Base-by-base conservation (phyloP, 2,797 vertebrate species). In the Pitangus sulphuratus region DNA sequence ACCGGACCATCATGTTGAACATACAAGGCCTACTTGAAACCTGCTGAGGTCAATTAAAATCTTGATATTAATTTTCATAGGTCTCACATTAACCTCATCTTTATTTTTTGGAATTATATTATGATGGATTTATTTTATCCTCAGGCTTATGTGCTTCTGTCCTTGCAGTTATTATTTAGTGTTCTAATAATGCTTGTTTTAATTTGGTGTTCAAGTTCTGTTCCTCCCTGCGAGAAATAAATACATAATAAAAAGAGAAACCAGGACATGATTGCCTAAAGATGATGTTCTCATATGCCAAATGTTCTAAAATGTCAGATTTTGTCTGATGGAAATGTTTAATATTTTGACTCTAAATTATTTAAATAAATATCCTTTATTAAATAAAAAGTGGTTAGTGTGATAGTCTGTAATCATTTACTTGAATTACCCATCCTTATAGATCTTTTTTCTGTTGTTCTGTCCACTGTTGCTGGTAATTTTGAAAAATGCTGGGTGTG, bases 31-130 rank as follows among this genome's bases (percentile, higher is more conserved):
- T 71, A 53, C 42, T 25, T 91, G 85, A 89, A 93, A 72, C 57
- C 65, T 91, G 37, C 72, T 93, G 72, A 75, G 76, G 72, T 91
- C 90, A 93, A 78, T 83, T 96, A 90, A 89, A 89, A 91, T 91
- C 48, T 93, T 93, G 60, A 81, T 94, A 83, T 12, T 83, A 57
- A 83, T 90, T 94, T 95, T 85, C 42, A 16, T 33, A 68, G 42
- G 40, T 70, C 93, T 90, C 61, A 75, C 57, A 75, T 92, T 92
- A 85, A 57, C 39, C 31, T 89, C 37, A 70, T 92, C 25, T 85
- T 91, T 91, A 69, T 89, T 85, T 84, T 91, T 22, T 85, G 22
- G 37, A 77, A 68, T 89, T 93, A 56, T 37, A 50, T 90, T 82
- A 30, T 40, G 64, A 54, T 77, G 76, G 61, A 70, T 35, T 80